phyloP scores from a whole-genome alignment of 2,797 vertebrate genomes.

The Thaleichthys pacificus region DNA sequence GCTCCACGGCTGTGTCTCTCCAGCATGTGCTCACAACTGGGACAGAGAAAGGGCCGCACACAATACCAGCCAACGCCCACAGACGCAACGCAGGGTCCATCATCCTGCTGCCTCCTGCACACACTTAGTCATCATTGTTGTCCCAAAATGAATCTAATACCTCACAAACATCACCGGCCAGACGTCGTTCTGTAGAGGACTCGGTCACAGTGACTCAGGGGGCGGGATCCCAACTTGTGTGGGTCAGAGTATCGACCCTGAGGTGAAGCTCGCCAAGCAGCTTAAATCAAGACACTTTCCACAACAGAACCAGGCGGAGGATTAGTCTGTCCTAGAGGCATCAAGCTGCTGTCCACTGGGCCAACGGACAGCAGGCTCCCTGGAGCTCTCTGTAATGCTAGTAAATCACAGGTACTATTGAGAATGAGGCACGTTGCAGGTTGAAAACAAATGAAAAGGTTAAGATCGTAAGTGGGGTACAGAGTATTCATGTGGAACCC shows the following conservation, averaged over 20 bases:
- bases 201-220: not conserved
- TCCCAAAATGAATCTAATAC: not conserved
- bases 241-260: not conserved
- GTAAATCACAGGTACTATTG: not conserved
- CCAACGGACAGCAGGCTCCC: not conserved
- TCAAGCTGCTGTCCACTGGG: conserved; percentile 5
- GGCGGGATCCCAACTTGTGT: not conserved
- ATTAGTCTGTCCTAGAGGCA: conserved; percentile 13
- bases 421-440: not conserved
- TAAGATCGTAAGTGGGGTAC: not conserved
- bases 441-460: not conserved
- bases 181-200: not conserved
- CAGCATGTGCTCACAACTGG: not conserved
- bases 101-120: not conserved
- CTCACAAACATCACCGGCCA: not conserved
- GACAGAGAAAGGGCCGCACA: not conserved
- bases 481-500: not conserved
- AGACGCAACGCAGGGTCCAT: not conserved
- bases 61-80: not conserved
- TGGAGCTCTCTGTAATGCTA: not conserved
- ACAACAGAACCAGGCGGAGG: not conserved
- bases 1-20: not conserved
- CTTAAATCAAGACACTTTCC: not conserved
- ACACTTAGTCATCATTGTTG: not conserved
- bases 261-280: not conserved